Evolutionary conservation across 1,140 invertebrate species (phyloP), one percentile per base, ranked within the genome.

Genomic region (Drosophila kohkoa): DNA sequence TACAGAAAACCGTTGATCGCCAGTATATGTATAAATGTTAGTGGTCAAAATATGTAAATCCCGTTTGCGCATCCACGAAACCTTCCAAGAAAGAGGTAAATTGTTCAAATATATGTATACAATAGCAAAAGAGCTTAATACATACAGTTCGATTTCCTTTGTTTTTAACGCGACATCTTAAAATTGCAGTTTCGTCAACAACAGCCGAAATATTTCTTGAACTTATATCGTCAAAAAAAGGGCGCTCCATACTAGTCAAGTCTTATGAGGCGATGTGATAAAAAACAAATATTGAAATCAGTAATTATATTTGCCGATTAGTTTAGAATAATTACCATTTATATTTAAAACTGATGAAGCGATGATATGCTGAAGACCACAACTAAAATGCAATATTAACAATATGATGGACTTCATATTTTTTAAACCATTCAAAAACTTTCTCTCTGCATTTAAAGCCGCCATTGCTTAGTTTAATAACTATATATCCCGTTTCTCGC

Each of bases 51-150:
- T 98, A 92, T 98, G 97, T 20, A 98, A 94, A 93, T 98, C 97
- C 7, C 96, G 94, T 89, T 98, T 97, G 10, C 97, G 93, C 95
- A 98, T 98, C 97, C 97, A 98, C 0, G 97, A 98, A 45, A 98
- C 96, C 97, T 98, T 35, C 10, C 35, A 38, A 7, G 6, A 70
- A 30, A 0, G 16, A 59, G 28, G 8, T 32, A 46, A 11, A 15
- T 46, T 49, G 49, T 35, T 8, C 1, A 62, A 13, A 16, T 16
- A 15, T 41, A 8, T 32, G 35, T 8, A 43, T 28, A 1, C 11
- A 60, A 6, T 48, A 46, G 3, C 10, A 4, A 2, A 38, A 32
- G 28, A 10, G 11, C 15, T 32, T 32, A 7, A 7, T 8, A 55
- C 75, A 15, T 93, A 98, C 97, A 93, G 97, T 97, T 93, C 97